Base-by-base conservation (phyloP, 1,140 invertebrate species). In the Pomacea maculata region DNA sequence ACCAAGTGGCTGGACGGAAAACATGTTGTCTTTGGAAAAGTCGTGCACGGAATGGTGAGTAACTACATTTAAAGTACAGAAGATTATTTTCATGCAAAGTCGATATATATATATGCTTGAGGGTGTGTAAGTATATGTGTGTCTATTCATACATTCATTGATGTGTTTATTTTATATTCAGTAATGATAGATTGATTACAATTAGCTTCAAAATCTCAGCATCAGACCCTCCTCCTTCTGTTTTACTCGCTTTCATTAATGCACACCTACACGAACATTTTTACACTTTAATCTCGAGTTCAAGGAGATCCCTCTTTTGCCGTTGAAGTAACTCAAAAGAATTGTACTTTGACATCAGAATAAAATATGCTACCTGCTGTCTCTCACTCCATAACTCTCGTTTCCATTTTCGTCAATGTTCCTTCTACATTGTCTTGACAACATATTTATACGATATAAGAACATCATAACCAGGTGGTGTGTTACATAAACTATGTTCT, bases 11-110 rank as follows among this genome's bases (percentile, higher is more conserved):
- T 99, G 61, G 97, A 99, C 93, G 96, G 96, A 34, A 94, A 96
- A 80, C 97, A 99, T 89, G 96, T 96, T 7, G 95, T 98, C 12
- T 97, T 99, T 92, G 98, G 98, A 86, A 98, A 97, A 92, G 96
- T 97, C 75, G 64, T 89, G 25, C 82, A 84, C 68, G 86, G 86
- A 19, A 84, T 88, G 87, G 57, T 19, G 1, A 45, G 34, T 19
- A 34, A 17, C 34, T 11, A 29, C 1, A 73, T 11, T 19, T 10
- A 73, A 54, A 73, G 10, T 19, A 19, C 17, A 54, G 71, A 54
- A 29, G 5, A 54, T 57, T n/a, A 8, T 34, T 25, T 25, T 25
- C 21, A 19, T 45, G 21, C 11, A 9, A 25, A 0, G 25, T 25
- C 3, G 10, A 19, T 52, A 1, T 29, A 6, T 17, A 2, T 52